A percentile compares a stretch with the other conserved stretches of the same genome.
These are phyloP conservation scores for Ardeotis arabs DNA, from an alignment of 2,113 vertebrate genomes.

Conservation along the genomic window DNA sequence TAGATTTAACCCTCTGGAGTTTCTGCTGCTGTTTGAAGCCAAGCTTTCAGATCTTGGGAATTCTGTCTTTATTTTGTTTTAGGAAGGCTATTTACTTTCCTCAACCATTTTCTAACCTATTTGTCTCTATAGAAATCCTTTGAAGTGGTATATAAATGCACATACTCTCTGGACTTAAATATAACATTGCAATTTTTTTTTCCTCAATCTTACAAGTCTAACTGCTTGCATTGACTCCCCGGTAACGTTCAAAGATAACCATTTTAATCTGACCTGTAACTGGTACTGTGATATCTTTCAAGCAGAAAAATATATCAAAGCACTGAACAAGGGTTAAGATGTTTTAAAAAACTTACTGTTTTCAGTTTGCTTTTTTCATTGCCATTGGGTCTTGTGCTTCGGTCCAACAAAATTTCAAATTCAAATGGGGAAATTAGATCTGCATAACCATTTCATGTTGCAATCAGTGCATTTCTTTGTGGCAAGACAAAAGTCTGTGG, in stretches of 20 bases:
- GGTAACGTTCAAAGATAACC: not conserved
- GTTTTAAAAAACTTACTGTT: not conserved
- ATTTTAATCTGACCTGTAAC: not conserved
- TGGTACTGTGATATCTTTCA: not conserved
- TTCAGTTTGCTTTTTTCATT: not conserved
- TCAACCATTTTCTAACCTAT: not conserved
- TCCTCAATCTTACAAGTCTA: not conserved
- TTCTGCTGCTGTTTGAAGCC: conserved; percentile 26
- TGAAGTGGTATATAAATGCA: not conserved
- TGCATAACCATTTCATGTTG: not conserved
- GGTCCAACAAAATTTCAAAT: not conserved
- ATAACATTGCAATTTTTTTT: not conserved
- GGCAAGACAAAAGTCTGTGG: not conserved
- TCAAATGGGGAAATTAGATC: not conserved
- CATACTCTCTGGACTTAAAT: not conserved
- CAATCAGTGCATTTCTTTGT: conserved; percentile 2
- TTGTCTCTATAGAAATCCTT: not conserved
- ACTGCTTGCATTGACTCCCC: not conserved
- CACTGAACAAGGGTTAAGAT: not conserved
- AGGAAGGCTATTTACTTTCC: conserved; percentile 18
- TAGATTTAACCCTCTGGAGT: not conserved
- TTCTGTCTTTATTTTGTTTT: not conserved
- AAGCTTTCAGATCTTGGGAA: not conserved
- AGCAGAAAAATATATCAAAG: not conserved
- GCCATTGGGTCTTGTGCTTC: not conserved